Evolutionary conservation across 2,797 vertebrate genomes (phyloP), one percentile per base, ranked within the genome.

Genomic region (Harpagifer antarcticus): DNA sequence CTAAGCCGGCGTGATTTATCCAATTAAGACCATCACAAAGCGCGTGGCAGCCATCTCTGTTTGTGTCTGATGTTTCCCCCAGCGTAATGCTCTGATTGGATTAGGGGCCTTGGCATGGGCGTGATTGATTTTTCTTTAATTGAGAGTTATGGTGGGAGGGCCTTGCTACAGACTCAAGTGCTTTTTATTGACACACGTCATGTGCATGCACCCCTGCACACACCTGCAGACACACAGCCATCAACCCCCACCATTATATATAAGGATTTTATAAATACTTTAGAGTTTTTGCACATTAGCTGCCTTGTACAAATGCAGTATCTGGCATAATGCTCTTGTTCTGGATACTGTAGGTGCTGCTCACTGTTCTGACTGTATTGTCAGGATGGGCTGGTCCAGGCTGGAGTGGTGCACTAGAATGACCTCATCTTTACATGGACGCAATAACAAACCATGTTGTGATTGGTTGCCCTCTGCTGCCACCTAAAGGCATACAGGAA

Each of bases 341-440:
- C 59, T 60, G 70, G 70, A 81, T 67, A 3, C 16, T 76, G 78
- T 54, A 79, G 67, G 62, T 80, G 72, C 45, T 75, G 47, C 53
- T 73, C 45, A 27, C 58, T 68, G 69, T 40, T 74, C 37, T 72
- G 70, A 53, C 33, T 61, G 49, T 72, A 64, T 13, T 79, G 68
- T 83, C 64, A 79, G 76, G 76, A 59, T 4, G 67, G 74, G 74
- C 57, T 79, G 72, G 82, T 84, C 76, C 74, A 66, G 42, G 66
- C 74, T 89, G 76, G 77, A 89, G 73, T 89, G 84, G 69, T 91
- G 91, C 89, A 91, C 88, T 59, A 82, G 72, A 70, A 92, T 91
- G 92, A 94, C 87, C 92, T 93, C 91, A 94, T 91, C 84, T 58
- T 78, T 72, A 52, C 47, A 84, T 62, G 78, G 81, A 86, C 61